A percentile compares a stretch with the other conserved stretches of the same genome.
Conservation (phyloP, 2,888 invertebrate species). For the Ceratothoa steindachneri region DNA sequence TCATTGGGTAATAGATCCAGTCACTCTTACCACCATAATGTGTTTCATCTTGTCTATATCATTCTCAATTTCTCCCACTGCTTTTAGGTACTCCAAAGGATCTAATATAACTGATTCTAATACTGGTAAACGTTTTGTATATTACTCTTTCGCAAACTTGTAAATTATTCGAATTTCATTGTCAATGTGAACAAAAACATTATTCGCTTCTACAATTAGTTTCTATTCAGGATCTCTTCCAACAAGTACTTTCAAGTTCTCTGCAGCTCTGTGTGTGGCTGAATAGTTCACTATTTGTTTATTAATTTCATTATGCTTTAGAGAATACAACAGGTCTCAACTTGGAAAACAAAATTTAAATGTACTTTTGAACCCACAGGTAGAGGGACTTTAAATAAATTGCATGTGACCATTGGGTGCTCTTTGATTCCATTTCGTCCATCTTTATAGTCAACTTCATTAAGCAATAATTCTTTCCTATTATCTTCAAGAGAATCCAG, state of each 20-base stretch:
- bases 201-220: slow-evolving; percentile 93
- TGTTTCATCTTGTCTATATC: slow-evolving; percentile 91
- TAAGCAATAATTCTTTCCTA: slow-evolving; percentile 54
- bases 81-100: slow-evolving; percentile 86
- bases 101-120: slow-evolving; percentile 91
- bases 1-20: slow-evolving; percentile 99
- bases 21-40: slow-evolving; percentile 99
- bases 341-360: slow-evolving; percentile 68
- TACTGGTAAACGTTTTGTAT: slow-evolving; percentile 96
- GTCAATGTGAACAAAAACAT: slow-evolving; percentile 92
- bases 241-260: slow-evolving; percentile 80
- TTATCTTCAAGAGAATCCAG: slow-evolving; percentile 95
- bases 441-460: slow-evolving; percentile 55
- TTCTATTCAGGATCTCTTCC: slow-evolving; percentile 96
- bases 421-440: slow-evolving; percentile 59
- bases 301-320: slow-evolving; percentile 66
- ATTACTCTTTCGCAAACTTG: slow-evolving; percentile 93
- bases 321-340: slow-evolving; percentile 82
- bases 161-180: slow-evolving; percentile 87
- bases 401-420: slow-evolving; percentile 50
- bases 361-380: slow-evolving; percentile 52
- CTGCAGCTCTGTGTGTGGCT: slow-evolving; percentile 62
- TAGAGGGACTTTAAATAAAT: slow-evolving; percentile 40
- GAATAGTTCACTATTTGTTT: slow-evolving; percentile 68
- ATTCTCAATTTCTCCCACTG: slow-evolving; percentile 91